Evolutionary conservation across 2,113 vertebrate genomes (phyloP), one percentile per base, ranked within the genome.

Genomic region (Bubalus kerabau): DNA sequence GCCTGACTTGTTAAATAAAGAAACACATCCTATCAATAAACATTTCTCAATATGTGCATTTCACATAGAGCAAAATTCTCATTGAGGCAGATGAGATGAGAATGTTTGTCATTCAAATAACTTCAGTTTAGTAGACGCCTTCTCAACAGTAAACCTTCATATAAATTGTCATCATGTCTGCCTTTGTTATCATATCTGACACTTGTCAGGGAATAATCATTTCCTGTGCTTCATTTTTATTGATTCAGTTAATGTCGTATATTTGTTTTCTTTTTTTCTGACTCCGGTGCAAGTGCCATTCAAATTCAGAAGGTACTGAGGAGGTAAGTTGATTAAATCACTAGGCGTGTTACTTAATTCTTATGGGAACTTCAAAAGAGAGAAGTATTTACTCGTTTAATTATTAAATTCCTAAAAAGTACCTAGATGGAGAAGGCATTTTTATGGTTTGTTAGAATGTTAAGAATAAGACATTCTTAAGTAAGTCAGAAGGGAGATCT

Each of bases 331-430:
- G 60, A 64, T 97, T 92, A 93, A 87, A 88, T 92, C 46, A 87
- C 17, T 48, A 17, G 9, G 24, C 84, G 1, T 50, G 50, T n/a
- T 92, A 17, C 8, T 67, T 94, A 60, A 94, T 86, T 86, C 54
- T 93, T 95, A 94, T 30, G 30, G 21, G n/a, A 86, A 50, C 13
- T 94, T 93, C 56, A 90, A 52, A 76, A 82, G 23, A 67, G 7
- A 95, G 30, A 93, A 85, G 64, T 84, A 96, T 96, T 89, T 97
- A 52, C 14, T 85, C 5, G 24, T 87, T 94, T 64, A 95, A 67
- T 83, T 91, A 62, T 93, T 86, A 93, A 97, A 93, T 92, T 82
- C 7, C 1, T 60, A 23, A 64, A 92, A 95, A 40, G 11, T 48
- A 17, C 19, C 9, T 59, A 48, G 67, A 71, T 40, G 71, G 15